These are phyloP conservation scores for Lasioglossum figueresi DNA, from an alignment of 2,888 invertebrate species.

Conservation along the genomic window DNA sequence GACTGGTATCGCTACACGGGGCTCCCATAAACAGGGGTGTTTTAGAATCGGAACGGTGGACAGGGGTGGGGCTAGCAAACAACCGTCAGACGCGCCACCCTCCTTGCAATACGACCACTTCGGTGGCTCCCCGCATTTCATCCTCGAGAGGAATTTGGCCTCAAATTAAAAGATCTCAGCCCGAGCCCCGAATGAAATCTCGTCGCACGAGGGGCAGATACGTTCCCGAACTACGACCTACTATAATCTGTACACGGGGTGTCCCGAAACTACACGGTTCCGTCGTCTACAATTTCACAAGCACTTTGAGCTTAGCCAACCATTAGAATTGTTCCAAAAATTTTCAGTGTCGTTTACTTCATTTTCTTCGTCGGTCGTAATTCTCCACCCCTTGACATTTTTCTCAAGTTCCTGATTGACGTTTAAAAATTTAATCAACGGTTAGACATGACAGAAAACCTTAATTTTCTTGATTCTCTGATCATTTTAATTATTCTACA, in stretches of 20 bases:
- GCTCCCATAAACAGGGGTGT: constrained; percentile 75
- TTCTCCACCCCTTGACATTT: not conserved
- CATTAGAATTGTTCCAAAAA: not conserved
- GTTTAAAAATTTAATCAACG: too few relatives aligned
- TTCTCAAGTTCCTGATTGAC: not conserved
- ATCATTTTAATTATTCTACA: not conserved
- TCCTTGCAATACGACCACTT: constrained; percentile 78
- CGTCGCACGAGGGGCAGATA: constrained; percentile 72
- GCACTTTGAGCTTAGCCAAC: not conserved
- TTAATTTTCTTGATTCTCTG: not conserved
- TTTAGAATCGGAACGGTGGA: constrained; percentile 73
- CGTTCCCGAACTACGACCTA: constrained; percentile 71
- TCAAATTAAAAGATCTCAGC: constrained; percentile 83
- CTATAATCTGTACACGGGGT: constrained; percentile 69
- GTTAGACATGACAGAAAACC: too few relatives aligned
- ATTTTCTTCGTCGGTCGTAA: not conserved
- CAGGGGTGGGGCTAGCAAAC: constrained; percentile 70
- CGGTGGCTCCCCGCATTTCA: constrained; percentile 79
- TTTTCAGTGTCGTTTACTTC: not conserved
- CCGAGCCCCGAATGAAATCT: constrained; percentile 76
- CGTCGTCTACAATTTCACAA: not conserved
- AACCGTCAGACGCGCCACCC: constrained; percentile 74
- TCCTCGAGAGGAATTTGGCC: constrained; percentile 82
- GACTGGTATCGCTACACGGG: constrained; percentile 67
- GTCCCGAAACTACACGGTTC: constrained; percentile 39